Evolutionary conservation across 2,113 vertebrate species (phyloP), one percentile per base, ranked within the genome.

Genomic region (Neolamprologus modestus): DNA sequence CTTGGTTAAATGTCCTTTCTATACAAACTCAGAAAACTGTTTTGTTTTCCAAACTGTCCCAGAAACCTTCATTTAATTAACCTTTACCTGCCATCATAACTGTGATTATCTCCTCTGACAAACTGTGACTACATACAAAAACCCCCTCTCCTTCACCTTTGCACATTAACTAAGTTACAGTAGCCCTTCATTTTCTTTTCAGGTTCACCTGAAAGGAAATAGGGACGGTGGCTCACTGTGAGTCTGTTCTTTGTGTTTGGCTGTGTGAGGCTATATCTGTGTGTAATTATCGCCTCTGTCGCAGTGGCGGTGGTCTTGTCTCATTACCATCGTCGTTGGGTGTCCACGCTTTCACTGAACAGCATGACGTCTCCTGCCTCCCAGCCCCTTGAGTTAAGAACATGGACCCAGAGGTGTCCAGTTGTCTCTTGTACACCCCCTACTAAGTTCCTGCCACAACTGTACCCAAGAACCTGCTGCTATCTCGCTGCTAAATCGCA

Each of bases 291-390:
- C 10, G 79, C 81, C 89, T 87, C 55, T 28, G 90, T 79, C 66
- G 35, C 92, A 40, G 88, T 26, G 88, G 81, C 21, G 82, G 91
- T 90, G 84, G 92, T 92, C 88, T 93, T 47, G 90, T 93, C 92
- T 95, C 95, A 94, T 95, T 94, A 95, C 92, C 52, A 3, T 54
- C 91, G 5, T 83, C 16, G 87, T 33, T 68, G 92, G 92, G 87
- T 2, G 92, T 90, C 92, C 7, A 59, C 37, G 81, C 84, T 91
- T 91, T 87, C 85, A 63, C 33, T 5, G 83, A 92, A 45, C 91
- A 91, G 87, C 89, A 12, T 85, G 93, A 71, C 7, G 84, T 63
- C 78, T 63, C 86, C 88, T 79, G 54, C 91, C 76, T 87, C 4
- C 89, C 80, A 24, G 84, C 88, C 84, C 82, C 86, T 89, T 81